Percentiles rank a stretch among this genome's conserved stretches.
Conservation (phyloP, 2,888 invertebrate genomes). For the Apotomis turbidana region DNA sequence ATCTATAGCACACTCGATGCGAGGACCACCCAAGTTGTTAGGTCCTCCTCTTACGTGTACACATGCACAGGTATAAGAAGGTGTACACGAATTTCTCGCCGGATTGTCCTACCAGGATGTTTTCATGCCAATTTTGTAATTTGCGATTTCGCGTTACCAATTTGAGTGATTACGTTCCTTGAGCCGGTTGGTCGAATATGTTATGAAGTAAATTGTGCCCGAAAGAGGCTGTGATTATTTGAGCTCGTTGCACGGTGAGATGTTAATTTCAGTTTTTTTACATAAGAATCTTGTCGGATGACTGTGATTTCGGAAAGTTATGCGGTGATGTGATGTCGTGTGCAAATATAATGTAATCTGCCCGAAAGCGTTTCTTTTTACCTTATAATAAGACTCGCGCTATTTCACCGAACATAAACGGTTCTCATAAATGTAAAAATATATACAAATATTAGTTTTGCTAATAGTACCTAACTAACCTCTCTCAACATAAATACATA, state of each 20-base stretch:
- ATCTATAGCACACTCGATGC: slow-evolving; percentile 58
- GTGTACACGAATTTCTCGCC: slow-evolving; percentile 50
- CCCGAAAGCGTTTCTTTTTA: slow-evolving; percentile 9
- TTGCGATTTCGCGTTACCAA: slow-evolving; percentile 75
- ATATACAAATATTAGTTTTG: not conserved
- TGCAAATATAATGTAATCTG: slow-evolving; percentile 36
- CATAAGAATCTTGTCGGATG: slow-evolving; percentile 32
- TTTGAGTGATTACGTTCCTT: slow-evolving; percentile 71
- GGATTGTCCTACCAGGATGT: slow-evolving; percentile 53
- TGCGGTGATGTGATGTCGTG: slow-evolving; percentile 38
- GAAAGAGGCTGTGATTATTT: slow-evolving; percentile 63
- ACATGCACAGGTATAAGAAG: slow-evolving; percentile 44
- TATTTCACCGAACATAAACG: not conserved
- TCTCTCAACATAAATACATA: not conserved
- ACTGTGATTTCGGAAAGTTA: slow-evolving; percentile 39
- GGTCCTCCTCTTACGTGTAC: slow-evolving; percentile 61
- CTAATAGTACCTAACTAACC: not conserved
- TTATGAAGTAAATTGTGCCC: slow-evolving; percentile 67
- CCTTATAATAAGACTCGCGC: not conserved
- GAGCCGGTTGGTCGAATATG: slow-evolving; percentile 64
- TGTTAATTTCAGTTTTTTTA: slow-evolving; percentile 60
- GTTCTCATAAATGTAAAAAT: not conserved
- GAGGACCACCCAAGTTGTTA: slow-evolving; percentile 77
- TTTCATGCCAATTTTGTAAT: slow-evolving; percentile 75
- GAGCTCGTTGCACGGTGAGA: slow-evolving; percentile 67